Evolutionary conservation across 2,113 vertebrate species (phyloP).

Genomic region (Lamprotornis superbus): DNA sequence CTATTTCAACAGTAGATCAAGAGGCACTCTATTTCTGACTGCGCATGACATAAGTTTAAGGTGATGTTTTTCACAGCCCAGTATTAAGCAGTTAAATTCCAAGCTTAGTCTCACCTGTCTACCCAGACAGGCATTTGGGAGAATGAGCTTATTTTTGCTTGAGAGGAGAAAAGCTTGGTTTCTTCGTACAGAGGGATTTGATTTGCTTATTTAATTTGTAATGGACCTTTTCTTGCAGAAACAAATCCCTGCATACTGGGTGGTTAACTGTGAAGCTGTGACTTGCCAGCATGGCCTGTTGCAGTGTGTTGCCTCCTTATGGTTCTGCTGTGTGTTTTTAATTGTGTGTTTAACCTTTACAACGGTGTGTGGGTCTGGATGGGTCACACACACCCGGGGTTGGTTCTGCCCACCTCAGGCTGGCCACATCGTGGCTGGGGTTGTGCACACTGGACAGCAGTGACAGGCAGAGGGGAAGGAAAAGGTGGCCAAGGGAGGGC

Average conservation of each 20-base stretch:
- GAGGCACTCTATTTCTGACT: not conserved
- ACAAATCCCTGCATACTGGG: not conserved
- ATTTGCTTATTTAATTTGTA: not conserved
- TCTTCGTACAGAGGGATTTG: not conserved
- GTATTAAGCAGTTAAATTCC: not conserved
- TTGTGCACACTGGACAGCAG: not conserved
- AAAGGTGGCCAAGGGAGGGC: not conserved
- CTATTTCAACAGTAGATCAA: not conserved
- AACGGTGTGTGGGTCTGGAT: accelerated
- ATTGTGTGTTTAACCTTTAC: not conserved
- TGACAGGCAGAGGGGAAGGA: not conserved
- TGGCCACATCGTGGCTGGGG: not conserved
- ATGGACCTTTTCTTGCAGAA: not conserved
- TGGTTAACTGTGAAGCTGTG: not conserved
- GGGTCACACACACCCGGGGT: not conserved
- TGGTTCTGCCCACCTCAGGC: not conserved
- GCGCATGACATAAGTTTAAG: not conserved
- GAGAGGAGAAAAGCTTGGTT: not conserved
- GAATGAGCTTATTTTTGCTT: not conserved
- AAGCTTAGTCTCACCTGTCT: not conserved
- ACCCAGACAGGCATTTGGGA: not conserved
- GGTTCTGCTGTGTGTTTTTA: not conserved
- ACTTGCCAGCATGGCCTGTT: not conserved
- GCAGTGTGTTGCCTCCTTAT: not conserved
- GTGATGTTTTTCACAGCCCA: not conserved